These are phyloP conservation scores for Hippocampus mohnikei DNA, from an alignment of 2,113 vertebrate genomes.

Conservation along the genomic window DNA sequence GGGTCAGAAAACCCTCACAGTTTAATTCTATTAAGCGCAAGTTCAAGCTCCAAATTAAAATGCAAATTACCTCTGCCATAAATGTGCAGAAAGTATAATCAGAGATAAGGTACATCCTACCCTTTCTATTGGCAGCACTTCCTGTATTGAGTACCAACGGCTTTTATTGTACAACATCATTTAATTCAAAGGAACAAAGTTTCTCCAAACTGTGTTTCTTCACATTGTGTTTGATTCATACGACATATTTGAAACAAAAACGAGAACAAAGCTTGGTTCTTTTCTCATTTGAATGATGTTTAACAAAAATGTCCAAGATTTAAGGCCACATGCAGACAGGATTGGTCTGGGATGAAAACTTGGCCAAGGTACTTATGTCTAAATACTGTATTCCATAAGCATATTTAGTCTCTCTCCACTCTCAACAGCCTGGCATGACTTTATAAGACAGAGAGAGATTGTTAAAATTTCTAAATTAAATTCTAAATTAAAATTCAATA, in stretches of 20 bases:
- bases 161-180: conserved; percentile 63
- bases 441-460: background rate
- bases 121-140: conserved; percentile 60
- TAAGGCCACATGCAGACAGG: background rate
- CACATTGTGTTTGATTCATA: conserved; percentile 43
- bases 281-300: conserved; percentile 1
- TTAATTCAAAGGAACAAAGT: conserved; percentile 66
- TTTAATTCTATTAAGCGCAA: conserved; percentile 76
- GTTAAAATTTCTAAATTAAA: background rate
- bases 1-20: conserved; percentile 65
- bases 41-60: conserved; percentile 79
- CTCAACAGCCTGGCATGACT: background rate
- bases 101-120: conserved; percentile 70
- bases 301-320: background rate
- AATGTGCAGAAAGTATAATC: conserved; percentile 59
- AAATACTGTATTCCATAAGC: background rate
- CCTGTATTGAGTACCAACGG: conserved; percentile 52
- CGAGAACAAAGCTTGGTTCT: conserved; percentile 30
- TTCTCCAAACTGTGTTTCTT: conserved; percentile 50
- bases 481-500: background rate
- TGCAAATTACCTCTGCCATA: conserved; percentile 74
- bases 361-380: background rate
- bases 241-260: conserved; percentile 52
- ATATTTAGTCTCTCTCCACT: background rate
- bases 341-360: background rate